Evolutionary conservation across 2,113 vertebrate species (phyloP), one percentile per base, ranked within the genome.

Genomic region (Macquaria australasica): DNA sequence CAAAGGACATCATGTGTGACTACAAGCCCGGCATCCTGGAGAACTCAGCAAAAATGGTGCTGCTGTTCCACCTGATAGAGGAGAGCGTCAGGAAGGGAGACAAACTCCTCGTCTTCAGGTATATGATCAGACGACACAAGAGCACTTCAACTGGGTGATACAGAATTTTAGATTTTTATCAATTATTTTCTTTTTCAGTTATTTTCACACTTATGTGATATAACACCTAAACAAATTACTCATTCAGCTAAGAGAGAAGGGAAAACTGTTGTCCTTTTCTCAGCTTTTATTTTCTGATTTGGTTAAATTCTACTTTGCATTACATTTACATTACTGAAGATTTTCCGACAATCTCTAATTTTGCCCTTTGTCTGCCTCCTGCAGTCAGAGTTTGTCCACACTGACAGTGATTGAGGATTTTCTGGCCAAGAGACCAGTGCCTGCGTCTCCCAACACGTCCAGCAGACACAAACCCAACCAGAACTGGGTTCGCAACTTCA

Each of bases 51-150:
- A 99, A 99, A 93, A 99, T 99, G 98, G 97, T 98, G 39, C 92
- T 99, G 76, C 96, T 99, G 59, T 99, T 99, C 91, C 97, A 99
- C 86, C 90, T 99, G 83, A 97, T 99, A 53, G 98, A 99, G 59
- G 98, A 98, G 89, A 98, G 98, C 10, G 95, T 99, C 89, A 97
- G 95, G 80, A 96, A 97, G 69, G 97, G 97, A 88, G 98, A 99
- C 93, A 99, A 98, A 92, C 95, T 98, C 81, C 96, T 99, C 3
- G 97, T 99, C 51, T 99, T 99, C 93, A 99, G 98, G 98, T 99
- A 95, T 51, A 41, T 41, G 2, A 73, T 60, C 12, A 37, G 48
- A 67, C n/a, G 1, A 58, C 21, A 50, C 11, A 5, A 50, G 15
- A 58, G 50, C 18, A 4, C 6, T 51, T 53, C 25, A 34, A 15